phyloP scores from a whole-genome alignment of 1,140 invertebrate species.

The Pachypeltis micranthus region DNA sequence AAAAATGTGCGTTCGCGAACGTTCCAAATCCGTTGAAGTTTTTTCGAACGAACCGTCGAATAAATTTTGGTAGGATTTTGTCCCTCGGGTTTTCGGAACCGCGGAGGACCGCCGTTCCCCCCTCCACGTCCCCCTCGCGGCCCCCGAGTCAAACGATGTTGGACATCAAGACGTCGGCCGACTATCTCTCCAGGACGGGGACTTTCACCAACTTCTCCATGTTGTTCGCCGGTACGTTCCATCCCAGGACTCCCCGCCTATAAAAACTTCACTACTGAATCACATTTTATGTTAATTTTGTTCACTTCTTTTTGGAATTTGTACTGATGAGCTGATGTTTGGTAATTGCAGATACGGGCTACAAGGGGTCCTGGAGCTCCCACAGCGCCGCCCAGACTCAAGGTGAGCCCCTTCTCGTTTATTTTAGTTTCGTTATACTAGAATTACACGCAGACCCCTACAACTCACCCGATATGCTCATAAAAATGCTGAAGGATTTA shows the following conservation, averaged over 20 bases:
- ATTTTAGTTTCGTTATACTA: too few relatives aligned
- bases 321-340: neutral
- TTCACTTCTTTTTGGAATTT: neutral
- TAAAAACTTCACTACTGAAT: slow-evolving; percentile 2
- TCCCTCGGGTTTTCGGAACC: neutral
- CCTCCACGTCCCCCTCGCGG: neutral
- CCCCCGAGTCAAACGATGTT: slow-evolving; percentile 37
- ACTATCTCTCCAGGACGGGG: slow-evolving; percentile 45
- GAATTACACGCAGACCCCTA: too few relatives aligned
- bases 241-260: neutral
- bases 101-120: neutral
- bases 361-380: slow-evolving; percentile 52
- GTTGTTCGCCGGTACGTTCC: slow-evolving; percentile 45
- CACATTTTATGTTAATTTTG: neutral
- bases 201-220: slow-evolving; percentile 50
- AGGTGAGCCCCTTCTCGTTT: slow-evolving; percentile 38
- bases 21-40: too few relatives aligned
- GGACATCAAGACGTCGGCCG: slow-evolving; percentile 47
- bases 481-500: too few relatives aligned
- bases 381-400: slow-evolving; percentile 44
- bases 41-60: too few relatives aligned
- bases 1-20: too few relatives aligned
- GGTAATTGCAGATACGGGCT: slow-evolving; percentile 48
- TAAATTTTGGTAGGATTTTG: slow-evolving; percentile 2
- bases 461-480: too few relatives aligned